Evolutionary conservation across 2,888 invertebrate species (phyloP).

Genomic region (Synanthedon tipuliformis): DNA sequence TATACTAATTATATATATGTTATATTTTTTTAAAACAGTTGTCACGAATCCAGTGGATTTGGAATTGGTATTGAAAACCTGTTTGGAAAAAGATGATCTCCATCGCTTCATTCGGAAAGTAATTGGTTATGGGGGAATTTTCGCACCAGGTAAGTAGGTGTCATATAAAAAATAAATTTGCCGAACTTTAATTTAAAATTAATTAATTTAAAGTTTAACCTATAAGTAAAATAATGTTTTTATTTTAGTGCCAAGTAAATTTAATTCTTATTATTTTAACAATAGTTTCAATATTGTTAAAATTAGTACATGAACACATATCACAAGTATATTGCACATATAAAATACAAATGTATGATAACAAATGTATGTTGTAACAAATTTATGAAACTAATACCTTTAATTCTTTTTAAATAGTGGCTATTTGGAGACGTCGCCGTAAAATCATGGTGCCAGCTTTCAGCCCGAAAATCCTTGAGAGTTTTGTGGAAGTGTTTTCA

Average conservation of each 20-base stretch:
- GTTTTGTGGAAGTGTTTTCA: slow-evolving; percentile 62
- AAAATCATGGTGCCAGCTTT: slow-evolving; percentile 68
- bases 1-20: too few relatives aligned
- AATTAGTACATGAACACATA: too few relatives aligned
- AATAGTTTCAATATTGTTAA: too few relatives aligned
- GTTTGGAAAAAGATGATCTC: slow-evolving; percentile 49
- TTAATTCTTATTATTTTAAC: too few relatives aligned
- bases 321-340: background rate
- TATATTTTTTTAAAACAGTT: slow-evolving; percentile 22
- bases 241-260: too few relatives aligned
- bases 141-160: slow-evolving; percentile 9
- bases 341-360: background rate
- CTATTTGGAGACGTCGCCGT: slow-evolving; percentile 53
- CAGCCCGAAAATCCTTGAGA: slow-evolving; percentile 65
- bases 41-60: slow-evolving; percentile 39
- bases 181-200: too few relatives aligned
- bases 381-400: too few relatives aligned
- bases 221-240: too few relatives aligned
- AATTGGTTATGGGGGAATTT: slow-evolving; percentile 36
- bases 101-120: slow-evolving; percentile 38
- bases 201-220: too few relatives aligned
- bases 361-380: too few relatives aligned
- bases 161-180: background rate
- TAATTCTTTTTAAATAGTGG: background rate
- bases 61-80: slow-evolving; percentile 45